Evolutionary conservation across 2,797 vertebrate species (phyloP).

Genomic region (Macropus fuliginosus): DNA sequence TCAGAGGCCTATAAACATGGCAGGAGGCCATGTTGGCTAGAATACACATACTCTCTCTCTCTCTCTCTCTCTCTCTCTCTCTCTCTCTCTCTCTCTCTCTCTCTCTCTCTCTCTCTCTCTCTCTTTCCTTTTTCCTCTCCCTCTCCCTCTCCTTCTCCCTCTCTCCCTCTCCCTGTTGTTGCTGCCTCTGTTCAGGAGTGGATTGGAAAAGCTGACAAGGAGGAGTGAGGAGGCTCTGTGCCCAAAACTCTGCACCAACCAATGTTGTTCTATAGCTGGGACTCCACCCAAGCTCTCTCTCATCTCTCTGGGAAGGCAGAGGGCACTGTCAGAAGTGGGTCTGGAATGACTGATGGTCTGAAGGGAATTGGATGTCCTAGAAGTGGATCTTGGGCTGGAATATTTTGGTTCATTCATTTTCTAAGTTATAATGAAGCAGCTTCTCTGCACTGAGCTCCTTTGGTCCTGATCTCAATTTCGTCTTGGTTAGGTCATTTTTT

Average conservation of each 20-base stretch:
- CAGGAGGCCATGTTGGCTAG: neutral
- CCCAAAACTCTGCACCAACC: neutral
- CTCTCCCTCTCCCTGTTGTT: neutral
- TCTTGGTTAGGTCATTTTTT: neutral
- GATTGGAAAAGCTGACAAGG: neutral
- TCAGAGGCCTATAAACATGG: neutral
- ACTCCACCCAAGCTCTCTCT: slow-evolving; percentile 4
- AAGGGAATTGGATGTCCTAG: neutral
- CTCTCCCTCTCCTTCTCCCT: fast-evolving
- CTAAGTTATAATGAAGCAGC: neutral
- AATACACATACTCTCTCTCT: neutral
- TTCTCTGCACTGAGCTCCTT: neutral
- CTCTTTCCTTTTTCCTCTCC: fast-evolving
- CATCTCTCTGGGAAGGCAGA: neutral
- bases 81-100: neutral
- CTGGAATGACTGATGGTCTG: neutral
- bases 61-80: neutral
- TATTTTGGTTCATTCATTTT: neutral
- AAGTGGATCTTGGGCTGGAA: neutral
- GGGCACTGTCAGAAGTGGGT: neutral
- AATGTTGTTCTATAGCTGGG: neutral
- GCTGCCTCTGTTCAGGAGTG: neutral
- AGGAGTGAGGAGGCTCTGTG: neutral
- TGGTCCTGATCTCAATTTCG: neutral
- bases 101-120: neutral